Conservation (phyloP, 2,888 invertebrate species). For the Galerucella calmariensis region DNA sequence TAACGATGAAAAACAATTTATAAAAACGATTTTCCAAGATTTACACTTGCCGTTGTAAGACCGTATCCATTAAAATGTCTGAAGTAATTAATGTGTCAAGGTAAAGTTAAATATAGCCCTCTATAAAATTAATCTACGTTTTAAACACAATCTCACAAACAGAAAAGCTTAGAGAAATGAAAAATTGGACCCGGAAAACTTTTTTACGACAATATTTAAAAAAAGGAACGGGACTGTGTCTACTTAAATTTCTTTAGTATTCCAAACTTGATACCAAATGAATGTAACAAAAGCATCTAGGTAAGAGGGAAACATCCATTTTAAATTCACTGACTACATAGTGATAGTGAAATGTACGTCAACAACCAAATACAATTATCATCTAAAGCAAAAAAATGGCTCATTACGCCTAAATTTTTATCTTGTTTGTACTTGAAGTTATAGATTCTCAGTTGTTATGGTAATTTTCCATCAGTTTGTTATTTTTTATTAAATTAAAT, state of each 20-base stretch:
- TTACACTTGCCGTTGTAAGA: background rate
- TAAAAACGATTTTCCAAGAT: background rate
- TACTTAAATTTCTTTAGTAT: background rate
- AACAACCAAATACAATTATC: no score
- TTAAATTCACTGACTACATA: no score
- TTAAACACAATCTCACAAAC: background rate
- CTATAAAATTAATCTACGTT: background rate
- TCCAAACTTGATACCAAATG: background rate
- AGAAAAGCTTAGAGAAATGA: background rate
- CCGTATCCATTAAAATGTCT: background rate
- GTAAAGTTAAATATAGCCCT: background rate
- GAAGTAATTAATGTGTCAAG: background rate
- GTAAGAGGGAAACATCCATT: background rate
- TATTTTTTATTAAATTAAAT: no score
- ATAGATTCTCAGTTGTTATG: no score
- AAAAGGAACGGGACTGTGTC: background rate
- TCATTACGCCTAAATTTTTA: no score
- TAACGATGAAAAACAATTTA: background rate
- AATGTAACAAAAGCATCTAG: background rate
- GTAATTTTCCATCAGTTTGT: no score
- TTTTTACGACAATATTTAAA: background rate
- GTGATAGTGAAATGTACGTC: no score
- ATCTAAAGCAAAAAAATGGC: no score
- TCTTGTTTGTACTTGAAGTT: no score
- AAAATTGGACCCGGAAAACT: background rate